These are phyloP conservation scores for Rhinoderma darwinii DNA, from an alignment of 2,113 vertebrate genomes.

Conservation along the genomic window DNA sequence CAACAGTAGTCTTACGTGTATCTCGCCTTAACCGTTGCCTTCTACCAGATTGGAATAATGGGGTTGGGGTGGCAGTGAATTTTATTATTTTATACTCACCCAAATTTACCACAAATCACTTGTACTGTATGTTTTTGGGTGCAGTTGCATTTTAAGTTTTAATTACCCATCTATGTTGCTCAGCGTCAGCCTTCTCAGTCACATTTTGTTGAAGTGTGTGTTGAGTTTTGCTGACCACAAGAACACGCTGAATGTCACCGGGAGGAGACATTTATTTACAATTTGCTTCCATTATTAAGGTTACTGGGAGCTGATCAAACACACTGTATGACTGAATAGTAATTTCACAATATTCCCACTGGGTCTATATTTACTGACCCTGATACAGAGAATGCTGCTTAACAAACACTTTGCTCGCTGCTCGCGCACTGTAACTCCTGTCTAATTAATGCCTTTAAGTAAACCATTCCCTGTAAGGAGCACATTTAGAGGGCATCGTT, in stretches of 20 bases:
- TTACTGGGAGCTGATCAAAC: slow-evolving; percentile 42
- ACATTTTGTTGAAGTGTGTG: background rate
- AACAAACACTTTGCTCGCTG: slow-evolving; percentile 16
- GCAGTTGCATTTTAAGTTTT: background rate
- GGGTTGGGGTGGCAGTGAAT: background rate
- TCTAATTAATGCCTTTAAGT: slow-evolving; percentile 33
- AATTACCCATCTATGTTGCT: background rate
- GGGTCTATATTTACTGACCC: slow-evolving; percentile 27
- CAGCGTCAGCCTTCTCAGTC: background rate
- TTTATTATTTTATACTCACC: too few relatives aligned
- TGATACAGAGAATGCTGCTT: background rate
- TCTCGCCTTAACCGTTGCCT: too few relatives aligned
- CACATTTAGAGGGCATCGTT: background rate
- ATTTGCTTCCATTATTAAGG: slow-evolving; percentile 58
- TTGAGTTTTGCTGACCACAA: slow-evolving; percentile 6
- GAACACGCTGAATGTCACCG: slow-evolving; percentile 58
- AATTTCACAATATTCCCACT: slow-evolving; percentile 5
- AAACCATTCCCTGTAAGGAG: slow-evolving; percentile 22
- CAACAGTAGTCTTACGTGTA: too few relatives aligned
- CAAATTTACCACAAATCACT: too few relatives aligned
- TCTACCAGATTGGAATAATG: background rate
- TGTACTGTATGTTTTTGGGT: too few relatives aligned
- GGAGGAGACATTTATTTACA: slow-evolving; percentile 62
- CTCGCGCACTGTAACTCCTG: background rate
- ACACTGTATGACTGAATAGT: slow-evolving; percentile 14